A percentile compares a stretch with the other conserved stretches of the same genome.
These are phyloP conservation scores for Acipenser transmontanus DNA, from an alignment of 2,797 vertebrate genomes.

Conservation along the genomic window DNA sequence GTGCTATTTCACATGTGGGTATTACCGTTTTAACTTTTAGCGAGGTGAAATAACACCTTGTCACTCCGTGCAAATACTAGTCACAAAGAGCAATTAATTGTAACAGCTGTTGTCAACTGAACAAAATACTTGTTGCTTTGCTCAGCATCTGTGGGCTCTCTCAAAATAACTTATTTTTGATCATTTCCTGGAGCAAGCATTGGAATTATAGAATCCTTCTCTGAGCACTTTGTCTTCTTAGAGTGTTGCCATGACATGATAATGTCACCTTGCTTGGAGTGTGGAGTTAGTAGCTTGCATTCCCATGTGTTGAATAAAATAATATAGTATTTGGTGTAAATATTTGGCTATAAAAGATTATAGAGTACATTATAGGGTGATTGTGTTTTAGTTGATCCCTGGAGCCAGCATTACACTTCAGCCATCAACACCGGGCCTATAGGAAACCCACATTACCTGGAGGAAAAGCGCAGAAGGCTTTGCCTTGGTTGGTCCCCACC, in stretches of 20 bases:
- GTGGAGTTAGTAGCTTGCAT: too few relatives aligned
- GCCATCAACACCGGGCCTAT: too few relatives aligned
- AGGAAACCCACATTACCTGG: too few relatives aligned
- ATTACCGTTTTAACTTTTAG: slow-evolving; percentile 79
- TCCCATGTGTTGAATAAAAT: too few relatives aligned
- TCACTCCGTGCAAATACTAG: slow-evolving; percentile 83
- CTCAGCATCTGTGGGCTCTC: slow-evolving; percentile 66
- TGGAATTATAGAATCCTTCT: slow-evolving; percentile 44
- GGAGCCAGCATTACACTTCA: too few relatives aligned
- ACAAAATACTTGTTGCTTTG: slow-evolving; percentile 81
- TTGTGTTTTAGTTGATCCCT: too few relatives aligned
- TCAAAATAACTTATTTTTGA: slow-evolving; percentile 56
- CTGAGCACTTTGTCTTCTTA: background rate
- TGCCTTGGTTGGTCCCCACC: too few relatives aligned
- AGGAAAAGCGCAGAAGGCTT: too few relatives aligned
- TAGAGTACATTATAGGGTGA: too few relatives aligned
- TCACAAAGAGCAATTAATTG: slow-evolving; percentile 86
- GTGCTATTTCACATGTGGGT: slow-evolving; percentile 68
- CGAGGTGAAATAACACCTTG: slow-evolving; percentile 90
- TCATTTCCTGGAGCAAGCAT: slow-evolving; percentile 56
- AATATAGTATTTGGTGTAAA: too few relatives aligned
- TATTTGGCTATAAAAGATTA: too few relatives aligned
- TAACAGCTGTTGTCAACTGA: slow-evolving; percentile 85
- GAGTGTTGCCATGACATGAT: background rate
- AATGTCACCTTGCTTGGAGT: background rate